Evolutionary conservation across 1,140 invertebrate genomes (phyloP), one percentile per base, ranked within the genome.

Genomic region (Apis florea): DNA sequence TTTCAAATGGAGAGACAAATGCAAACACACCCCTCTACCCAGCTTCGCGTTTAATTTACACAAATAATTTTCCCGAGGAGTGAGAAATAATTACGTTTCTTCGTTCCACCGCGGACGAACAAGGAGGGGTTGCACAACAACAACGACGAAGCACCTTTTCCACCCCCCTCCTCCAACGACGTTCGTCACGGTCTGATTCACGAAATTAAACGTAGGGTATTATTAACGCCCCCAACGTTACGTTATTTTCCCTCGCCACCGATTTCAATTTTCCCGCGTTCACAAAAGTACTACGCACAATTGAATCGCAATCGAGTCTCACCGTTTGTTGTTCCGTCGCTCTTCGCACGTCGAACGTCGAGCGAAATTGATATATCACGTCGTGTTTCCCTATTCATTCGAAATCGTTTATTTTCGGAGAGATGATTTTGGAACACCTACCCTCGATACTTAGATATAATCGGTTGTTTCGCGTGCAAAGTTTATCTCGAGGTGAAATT

Each of bases 161-260:
- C 21, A 31, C 26, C 10, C 17, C 17, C 10, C n/a, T 49, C n/a
- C 71, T 24, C 58, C 26, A 6, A 47, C 54, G 53, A 66, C 79
- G 51, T 63, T 56, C 47, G 53, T 59, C 79, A 81, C 72, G 72
- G 71, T 81, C 63, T 67, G 72, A 75, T 81, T 75, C 72, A 11
- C 17, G 51, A 21, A 81, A 75, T 75, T 81, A 75, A 81, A 67
- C 53, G 40, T 26, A 47, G 59, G 49, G 17, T 49, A 81, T 81
- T 75, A 81, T 59, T 81, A 67, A 81, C 71, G 54, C 47, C 24
- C 24, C 2, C 53, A 13, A 9, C 8, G 71, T 21, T 40, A 6
- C 5, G 17, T 81, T 75, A 75, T 67, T 81, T 64, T 1, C 54
- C 19, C 10, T 47, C n/a, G 67, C 47, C 12, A 24, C 13, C 13